These are phyloP conservation scores for Dasysyrphus albostriatus DNA, from an alignment of 2,888 invertebrate genomes.

Conservation along the genomic window DNA sequence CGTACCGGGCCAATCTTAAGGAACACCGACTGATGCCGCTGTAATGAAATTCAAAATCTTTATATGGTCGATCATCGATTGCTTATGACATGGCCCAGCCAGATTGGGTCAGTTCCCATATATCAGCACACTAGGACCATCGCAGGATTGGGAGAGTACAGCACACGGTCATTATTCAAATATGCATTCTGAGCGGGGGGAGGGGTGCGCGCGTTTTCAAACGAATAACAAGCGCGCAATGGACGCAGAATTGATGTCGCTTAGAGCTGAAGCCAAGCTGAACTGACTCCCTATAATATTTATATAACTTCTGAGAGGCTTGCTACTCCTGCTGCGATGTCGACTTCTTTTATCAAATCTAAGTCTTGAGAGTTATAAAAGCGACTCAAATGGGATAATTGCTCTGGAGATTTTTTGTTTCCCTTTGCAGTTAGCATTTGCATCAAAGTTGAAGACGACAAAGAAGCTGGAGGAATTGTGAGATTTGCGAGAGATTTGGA, in stretches of 20 bases:
- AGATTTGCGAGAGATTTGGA: slow-evolving; percentile 59
- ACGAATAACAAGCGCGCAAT: not conserved
- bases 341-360: slow-evolving; percentile 64
- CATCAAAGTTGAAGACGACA: slow-evolving; percentile 28
- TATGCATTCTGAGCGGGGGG: slow-evolving; percentile 58
- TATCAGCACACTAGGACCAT: slow-evolving; percentile 48
- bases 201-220: not conserved
- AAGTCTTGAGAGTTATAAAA: slow-evolving; percentile 60
- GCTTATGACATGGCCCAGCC: slow-evolving; percentile 74
- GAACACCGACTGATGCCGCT: not conserved
- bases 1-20: slow-evolving; percentile 42
- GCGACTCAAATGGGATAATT: slow-evolving; percentile 73
- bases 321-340: not conserved
- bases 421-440: slow-evolving; percentile 23
- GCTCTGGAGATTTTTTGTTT: slow-evolving; percentile 50
- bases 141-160: slow-evolving; percentile 38
- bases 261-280: not conserved
- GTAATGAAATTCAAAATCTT: slow-evolving; percentile 74
- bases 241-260: slow-evolving; percentile 6
- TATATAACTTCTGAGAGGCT: slow-evolving; percentile 1
- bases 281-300: slow-evolving; percentile 7
- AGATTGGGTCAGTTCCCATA: slow-evolving; percentile 76
- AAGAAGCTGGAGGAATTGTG: slow-evolving; percentile 3
- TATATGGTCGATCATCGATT: slow-evolving; percentile 76
- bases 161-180: slow-evolving; percentile 72